Conservation (phyloP, 1,140 invertebrate species). For the Dendroctonus valens region DNA sequence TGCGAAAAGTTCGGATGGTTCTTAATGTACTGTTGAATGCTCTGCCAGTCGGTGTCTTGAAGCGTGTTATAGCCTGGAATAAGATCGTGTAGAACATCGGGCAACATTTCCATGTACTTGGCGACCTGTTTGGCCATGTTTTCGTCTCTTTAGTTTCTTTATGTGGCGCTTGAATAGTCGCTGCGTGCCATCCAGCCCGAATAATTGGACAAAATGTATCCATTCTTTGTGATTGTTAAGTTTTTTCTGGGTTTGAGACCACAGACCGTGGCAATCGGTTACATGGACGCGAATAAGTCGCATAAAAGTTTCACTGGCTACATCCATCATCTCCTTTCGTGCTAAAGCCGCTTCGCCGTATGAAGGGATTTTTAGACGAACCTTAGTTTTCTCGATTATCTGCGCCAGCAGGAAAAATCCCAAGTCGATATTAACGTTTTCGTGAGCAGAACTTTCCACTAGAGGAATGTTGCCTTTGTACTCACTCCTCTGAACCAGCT, state of each 20-base stretch:
- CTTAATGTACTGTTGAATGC: slow-evolving; percentile 78
- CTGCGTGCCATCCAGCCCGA: slow-evolving; percentile 80
- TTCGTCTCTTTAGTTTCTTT: slow-evolving; percentile 82
- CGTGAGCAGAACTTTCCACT: slow-evolving; percentile 93
- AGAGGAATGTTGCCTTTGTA: slow-evolving; percentile 85
- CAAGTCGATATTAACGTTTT: slow-evolving; percentile 95
- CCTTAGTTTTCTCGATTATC: slow-evolving; percentile 78
- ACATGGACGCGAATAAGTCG: slow-evolving; percentile 79
- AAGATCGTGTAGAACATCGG: slow-evolving; percentile 77
- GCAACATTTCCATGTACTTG: slow-evolving; percentile 77
- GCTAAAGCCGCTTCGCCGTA: slow-evolving; percentile 84
- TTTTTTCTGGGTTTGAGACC: slow-evolving; percentile 84
- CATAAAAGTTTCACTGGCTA: slow-evolving; percentile 84
- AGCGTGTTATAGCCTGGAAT: slow-evolving; percentile 75
- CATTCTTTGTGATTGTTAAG: slow-evolving; percentile 85
- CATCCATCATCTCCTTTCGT: slow-evolving; percentile 85
- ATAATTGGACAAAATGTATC: slow-evolving; percentile 86
- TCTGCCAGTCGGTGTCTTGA: slow-evolving; percentile 84
- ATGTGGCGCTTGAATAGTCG: slow-evolving; percentile 78
- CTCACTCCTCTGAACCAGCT: slow-evolving; percentile 85
- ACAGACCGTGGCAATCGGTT: slow-evolving; percentile 80
- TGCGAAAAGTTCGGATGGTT: slow-evolving; percentile 85
- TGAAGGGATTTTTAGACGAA: slow-evolving; percentile 64
- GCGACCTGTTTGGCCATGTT: slow-evolving; percentile 78
- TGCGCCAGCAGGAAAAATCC: slow-evolving; percentile 92